Conservation (phyloP, 2,113 vertebrate species). For the Mormoops blainvillei region DNA sequence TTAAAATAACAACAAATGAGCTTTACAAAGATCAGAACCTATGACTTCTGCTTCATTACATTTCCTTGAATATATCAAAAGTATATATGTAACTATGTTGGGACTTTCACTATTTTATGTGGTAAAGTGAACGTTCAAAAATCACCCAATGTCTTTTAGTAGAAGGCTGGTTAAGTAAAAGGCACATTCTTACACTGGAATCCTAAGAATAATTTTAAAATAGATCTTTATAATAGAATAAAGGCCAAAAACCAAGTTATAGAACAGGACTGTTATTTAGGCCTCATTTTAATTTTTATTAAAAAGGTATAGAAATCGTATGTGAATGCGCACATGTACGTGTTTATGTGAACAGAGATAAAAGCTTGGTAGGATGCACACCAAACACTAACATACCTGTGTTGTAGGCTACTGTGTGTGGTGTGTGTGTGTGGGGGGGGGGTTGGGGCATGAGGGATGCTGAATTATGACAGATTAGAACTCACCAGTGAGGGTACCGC, state of each 20-base stretch:
- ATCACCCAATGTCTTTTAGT: not conserved
- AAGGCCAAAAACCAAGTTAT: not conserved
- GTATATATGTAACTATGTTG: not conserved
- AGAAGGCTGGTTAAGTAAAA: not conserved
- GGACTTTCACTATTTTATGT: not conserved
- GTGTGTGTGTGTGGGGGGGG: not conserved
- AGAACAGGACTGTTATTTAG: not conserved
- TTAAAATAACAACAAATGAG: not conserved
- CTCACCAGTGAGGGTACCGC: not conserved
- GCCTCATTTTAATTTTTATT: constrained; percentile 27
- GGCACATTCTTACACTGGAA: not conserved
- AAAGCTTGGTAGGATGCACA: not conserved
- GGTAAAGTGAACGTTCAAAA: not conserved
- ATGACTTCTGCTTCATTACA: not conserved
- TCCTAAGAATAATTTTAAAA: not conserved
- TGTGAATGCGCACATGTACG: not conserved
- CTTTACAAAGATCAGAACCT: not conserved
- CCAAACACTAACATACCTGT: not conserved
- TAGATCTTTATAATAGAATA: not conserved
- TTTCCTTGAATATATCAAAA: not conserved
- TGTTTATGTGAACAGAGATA: not conserved
- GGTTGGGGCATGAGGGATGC: not conserved
- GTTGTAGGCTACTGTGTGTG: not conserved
- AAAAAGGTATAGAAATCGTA: not conserved
- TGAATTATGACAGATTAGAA: not conserved